Evolutionary conservation across 2,113 vertebrate genomes (phyloP).

Genomic region (Xyliphius kryptos): DNA sequence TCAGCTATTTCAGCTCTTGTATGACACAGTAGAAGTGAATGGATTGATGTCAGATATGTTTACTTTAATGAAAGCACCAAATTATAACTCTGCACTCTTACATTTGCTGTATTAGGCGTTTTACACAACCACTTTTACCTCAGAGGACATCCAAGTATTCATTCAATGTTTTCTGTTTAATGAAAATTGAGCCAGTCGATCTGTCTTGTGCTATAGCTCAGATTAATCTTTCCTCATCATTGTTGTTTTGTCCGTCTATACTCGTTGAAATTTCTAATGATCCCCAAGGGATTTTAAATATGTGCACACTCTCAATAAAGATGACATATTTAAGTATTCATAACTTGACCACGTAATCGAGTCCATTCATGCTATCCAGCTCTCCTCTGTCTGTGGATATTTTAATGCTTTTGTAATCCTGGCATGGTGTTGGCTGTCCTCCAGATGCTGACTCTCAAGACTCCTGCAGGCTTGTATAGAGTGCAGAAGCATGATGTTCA

Average conservation of each 20-base stretch:
- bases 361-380: slow-evolving; percentile 21
- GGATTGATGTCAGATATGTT: neutral
- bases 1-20: neutral
- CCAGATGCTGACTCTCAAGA: slow-evolving; percentile 19
- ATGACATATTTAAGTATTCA: slow-evolving; percentile 10
- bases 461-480: slow-evolving; percentile 17
- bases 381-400: slow-evolving; percentile 1
- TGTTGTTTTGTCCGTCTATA: neutral
- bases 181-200: no score
- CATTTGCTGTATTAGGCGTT: slow-evolving; percentile 6
- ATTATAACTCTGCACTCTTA: neutral
- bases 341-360: slow-evolving; percentile 12
- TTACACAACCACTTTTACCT: no score
- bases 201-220: slow-evolving; percentile 19
- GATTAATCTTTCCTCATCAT: slow-evolving; percentile 17
- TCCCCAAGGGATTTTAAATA: neutral
- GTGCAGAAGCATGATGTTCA: slow-evolving; percentile 16
- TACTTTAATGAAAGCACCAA: slow-evolving; percentile 6
- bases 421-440: slow-evolving; percentile 20
- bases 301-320: neutral
- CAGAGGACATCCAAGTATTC: slow-evolving; percentile 1
- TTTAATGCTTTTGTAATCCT: slow-evolving; percentile 24
- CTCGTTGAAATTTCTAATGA: neutral
- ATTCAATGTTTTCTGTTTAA: slow-evolving; percentile 22
- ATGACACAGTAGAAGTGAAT: slow-evolving; percentile 1